Base-by-base conservation (phyloP, 2,888 invertebrate genomes). In the Agapostemon virescens region DNA sequence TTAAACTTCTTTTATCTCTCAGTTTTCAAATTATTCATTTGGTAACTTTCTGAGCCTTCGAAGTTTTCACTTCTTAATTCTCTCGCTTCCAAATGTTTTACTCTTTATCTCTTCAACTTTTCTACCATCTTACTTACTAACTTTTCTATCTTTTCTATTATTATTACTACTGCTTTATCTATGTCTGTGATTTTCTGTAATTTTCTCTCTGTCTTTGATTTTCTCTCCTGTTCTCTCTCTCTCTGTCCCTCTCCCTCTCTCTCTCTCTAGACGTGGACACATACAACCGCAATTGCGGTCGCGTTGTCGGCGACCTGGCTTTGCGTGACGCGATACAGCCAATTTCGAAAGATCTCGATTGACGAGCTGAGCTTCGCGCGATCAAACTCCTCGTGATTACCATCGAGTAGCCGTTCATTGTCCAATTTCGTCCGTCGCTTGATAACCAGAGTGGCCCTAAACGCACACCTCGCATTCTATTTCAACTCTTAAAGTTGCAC, bases 341-440 rank as follows among this genome's bases (percentile, higher is more conserved):
- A 81, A 72, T 81, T 77, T 30, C 77, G 71, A 77, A 77, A 69
- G 82, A 74, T 81, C 82, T 72, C 71, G 66, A 81, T 71, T 74
- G 63, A 61, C 69, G 68, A 64, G 38, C 17, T 26, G 58, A 52
- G 49, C 33, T 61, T 49, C 40, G 72, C 66, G 49, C 70, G 74
- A 75, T 77, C 71, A 33, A 73, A 67, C 55, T 67, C 40, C 66
- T 74, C 74, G 74, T 69, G 80, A 85, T 85, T 80, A 75, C 75
- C 67, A 67, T 80, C 77, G 11, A 77, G 71, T 49, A 17, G 30
- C 20, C 70, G 72, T 73, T 74, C 77, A 55, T 74, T 68, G 75
- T 79, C 66, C 77, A 82, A 85, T 85, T 73, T 79, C 66, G 67
- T 58, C 75, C 68, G 74, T 68, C 74, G 63, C 74, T 74, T 79